phyloP scores from a whole-genome alignment of 2,888 invertebrate species.

The Adelognathus sp. region DNA sequence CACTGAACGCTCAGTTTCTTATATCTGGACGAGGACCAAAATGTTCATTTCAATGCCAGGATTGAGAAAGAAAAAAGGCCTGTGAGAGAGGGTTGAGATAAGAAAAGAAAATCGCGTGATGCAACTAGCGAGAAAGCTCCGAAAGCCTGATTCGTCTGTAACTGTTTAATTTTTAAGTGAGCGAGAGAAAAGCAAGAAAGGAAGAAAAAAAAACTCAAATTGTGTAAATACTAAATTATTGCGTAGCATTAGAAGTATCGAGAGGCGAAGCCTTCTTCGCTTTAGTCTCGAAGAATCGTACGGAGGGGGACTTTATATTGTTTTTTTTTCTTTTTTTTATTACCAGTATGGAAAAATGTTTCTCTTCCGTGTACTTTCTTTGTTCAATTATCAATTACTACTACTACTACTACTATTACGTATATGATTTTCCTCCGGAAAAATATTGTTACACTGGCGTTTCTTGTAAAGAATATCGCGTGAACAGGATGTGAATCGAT shows the following conservation, averaged over 20 bases:
- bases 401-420: slow-evolving; percentile 49
- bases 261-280: slow-evolving; percentile 57
- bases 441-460: slow-evolving; percentile 66
- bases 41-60: slow-evolving; percentile 48
- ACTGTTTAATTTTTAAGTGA: slow-evolving; percentile 60
- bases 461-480: slow-evolving; percentile 65
- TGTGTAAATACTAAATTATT: slow-evolving; percentile 78
- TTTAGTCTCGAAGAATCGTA: slow-evolving; percentile 60
- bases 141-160: slow-evolving; percentile 57
- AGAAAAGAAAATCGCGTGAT: slow-evolving; percentile 49
- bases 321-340: slow-evolving; percentile 54
- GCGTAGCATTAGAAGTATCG: slow-evolving; percentile 63
- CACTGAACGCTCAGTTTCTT: slow-evolving; percentile 50
- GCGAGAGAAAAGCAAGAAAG: slow-evolving; percentile 24
- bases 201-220: slow-evolving; percentile 61
- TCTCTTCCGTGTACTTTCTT: slow-evolving; percentile 54
- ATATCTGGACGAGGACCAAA: slow-evolving; percentile 67
- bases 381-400: slow-evolving; percentile 43
- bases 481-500: slow-evolving; percentile 25
- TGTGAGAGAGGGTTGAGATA: slow-evolving; percentile 19
- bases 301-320: slow-evolving; percentile 30
- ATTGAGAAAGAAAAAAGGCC: slow-evolving; percentile 23
- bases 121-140: slow-evolving; percentile 53
- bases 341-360: slow-evolving; percentile 60
- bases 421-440: slow-evolving; percentile 66